Evolutionary conservation across 2,113 vertebrate genomes (phyloP), one percentile per base, ranked within the genome.

Genomic region (Rhinogobius similis): DNA sequence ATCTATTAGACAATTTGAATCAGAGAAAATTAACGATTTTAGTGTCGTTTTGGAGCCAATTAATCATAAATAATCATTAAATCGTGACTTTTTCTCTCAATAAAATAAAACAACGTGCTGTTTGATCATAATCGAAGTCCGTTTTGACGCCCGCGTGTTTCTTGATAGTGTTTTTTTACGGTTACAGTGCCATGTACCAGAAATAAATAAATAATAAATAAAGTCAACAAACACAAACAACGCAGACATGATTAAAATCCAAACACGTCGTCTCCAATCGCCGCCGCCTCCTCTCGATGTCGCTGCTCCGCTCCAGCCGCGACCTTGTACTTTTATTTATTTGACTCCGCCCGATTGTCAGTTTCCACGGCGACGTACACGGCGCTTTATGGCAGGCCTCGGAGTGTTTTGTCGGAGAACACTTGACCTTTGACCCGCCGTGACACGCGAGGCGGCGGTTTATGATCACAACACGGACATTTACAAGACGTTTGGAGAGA

Each of bases 391-490:
- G 58, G 63, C 80, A 38, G 76, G 68, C 55, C 62, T 86, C 65
- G 46, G 76, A 78, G 80, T 52, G 0, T 65, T 78, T 77, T 67
- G 82, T 88, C 82, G 84, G 83, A 78, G 64, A 76, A 87, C 79
- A 81, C 84, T 85, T 84, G 74, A 65, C 76, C 77, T 80, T 81
- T 83, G 82, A 86, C 87, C 81, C 83, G 85, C 70, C 55, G 75
- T 76, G 70, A 81, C 83, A 82, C 58, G 65, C 46, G 62, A 78
- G 71, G 69, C 75, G 68, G 78, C 82, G 13, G 64, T n/a, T 77
- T 50, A 78, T 74, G 77, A 69, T 67, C 75, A 79, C 76, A 82
- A 77, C 70, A 52, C n/a, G 56, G 71, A 82, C 84, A 63, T 88
- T 75, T n/a, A 77, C 71, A 66, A 53, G 46, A 75, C 52, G 77